A percentile compares a stretch with the other conserved stretches of the same genome.
Evolutionary conservation across 2,797 vertebrate species (phyloP).

Genomic region (Sebastes hubbsi): DNA sequence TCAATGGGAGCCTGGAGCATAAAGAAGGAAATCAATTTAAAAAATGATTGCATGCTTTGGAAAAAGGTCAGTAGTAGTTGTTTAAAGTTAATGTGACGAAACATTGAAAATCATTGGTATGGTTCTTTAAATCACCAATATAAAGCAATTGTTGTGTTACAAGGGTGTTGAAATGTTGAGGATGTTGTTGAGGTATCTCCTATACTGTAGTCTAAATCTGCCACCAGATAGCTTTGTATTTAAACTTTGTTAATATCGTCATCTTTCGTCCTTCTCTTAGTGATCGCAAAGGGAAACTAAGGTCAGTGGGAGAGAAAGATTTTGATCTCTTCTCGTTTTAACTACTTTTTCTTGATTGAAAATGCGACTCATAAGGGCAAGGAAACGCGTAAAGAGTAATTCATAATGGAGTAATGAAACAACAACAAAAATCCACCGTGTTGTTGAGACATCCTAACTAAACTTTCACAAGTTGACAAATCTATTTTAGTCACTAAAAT

Average conservation of each 20-base stretch:
- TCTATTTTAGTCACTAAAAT: neutral
- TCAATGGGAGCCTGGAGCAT: neutral
- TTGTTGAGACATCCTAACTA: neutral
- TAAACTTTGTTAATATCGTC: neutral
- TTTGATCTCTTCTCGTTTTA: neutral
- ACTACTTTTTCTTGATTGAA: neutral
- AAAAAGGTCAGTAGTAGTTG: constrained; percentile 3
- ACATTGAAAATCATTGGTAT: neutral
- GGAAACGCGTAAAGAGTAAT: neutral
- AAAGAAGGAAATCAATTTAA: constrained; percentile 5
- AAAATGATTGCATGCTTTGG: neutral
- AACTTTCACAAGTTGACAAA: neutral
- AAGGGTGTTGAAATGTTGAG: neutral
- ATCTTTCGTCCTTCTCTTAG: neutral
- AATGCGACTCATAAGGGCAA: neutral
- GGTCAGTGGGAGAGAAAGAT: neutral
- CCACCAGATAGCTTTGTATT: neutral
- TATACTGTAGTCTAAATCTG: neutral
- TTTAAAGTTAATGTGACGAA: neutral
- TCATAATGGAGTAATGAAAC: neutral
- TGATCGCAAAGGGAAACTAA: neutral
- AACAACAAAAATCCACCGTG: neutral
- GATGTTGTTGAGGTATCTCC: neutral
- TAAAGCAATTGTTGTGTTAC: neutral
- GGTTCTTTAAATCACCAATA: neutral